A percentile compares a stretch with the other conserved stretches of the same genome.
phyloP scores from a whole-genome alignment of 1,140 invertebrate genomes.

The Probaryconus sp. region DNA sequence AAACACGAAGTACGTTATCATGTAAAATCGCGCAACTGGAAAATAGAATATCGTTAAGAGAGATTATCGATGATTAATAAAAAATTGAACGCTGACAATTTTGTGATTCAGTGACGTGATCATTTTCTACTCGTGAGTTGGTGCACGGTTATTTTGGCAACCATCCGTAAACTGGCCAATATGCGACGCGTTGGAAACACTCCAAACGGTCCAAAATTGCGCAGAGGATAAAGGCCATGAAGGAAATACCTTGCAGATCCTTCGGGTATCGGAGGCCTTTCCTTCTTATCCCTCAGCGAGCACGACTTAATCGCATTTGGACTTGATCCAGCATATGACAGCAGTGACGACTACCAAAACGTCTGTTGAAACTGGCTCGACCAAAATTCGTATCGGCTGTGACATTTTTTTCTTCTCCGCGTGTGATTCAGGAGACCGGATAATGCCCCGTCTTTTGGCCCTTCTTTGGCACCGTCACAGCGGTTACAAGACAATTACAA shows the following conservation, averaged over 20 bases:
- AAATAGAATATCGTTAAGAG: slow-evolving; percentile 25
- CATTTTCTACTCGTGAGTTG: slow-evolving; percentile 56
- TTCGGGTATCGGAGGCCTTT: slow-evolving; percentile 50
- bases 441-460: slow-evolving; percentile 46
- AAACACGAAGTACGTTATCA: slow-evolving; percentile 9
- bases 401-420: slow-evolving; percentile 41
- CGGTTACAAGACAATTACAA: slow-evolving; percentile 48
- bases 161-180: slow-evolving; percentile 64
- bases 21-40: slow-evolving; percentile 30
- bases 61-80: slow-evolving; percentile 46
- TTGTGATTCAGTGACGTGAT: slow-evolving; percentile 50
- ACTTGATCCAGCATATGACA: slow-evolving; percentile 71
- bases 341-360: slow-evolving; percentile 58
- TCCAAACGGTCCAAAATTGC: slow-evolving; percentile 65
- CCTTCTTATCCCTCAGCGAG: slow-evolving; percentile 64
- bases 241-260: slow-evolving; percentile 59
- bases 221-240: slow-evolving; percentile 60
- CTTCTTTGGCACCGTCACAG: slow-evolving; percentile 48
- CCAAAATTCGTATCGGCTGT: slow-evolving; percentile 18
- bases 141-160: slow-evolving; percentile 51
- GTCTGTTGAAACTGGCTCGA: slow-evolving; percentile 44
- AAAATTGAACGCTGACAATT: slow-evolving; percentile 27
- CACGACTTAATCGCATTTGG: slow-evolving; percentile 75
- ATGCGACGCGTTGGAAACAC: slow-evolving; percentile 65
- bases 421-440: slow-evolving; percentile 39